phyloP scores from a whole-genome alignment of 1,140 invertebrate species.

The Ostrea edulis region DNA sequence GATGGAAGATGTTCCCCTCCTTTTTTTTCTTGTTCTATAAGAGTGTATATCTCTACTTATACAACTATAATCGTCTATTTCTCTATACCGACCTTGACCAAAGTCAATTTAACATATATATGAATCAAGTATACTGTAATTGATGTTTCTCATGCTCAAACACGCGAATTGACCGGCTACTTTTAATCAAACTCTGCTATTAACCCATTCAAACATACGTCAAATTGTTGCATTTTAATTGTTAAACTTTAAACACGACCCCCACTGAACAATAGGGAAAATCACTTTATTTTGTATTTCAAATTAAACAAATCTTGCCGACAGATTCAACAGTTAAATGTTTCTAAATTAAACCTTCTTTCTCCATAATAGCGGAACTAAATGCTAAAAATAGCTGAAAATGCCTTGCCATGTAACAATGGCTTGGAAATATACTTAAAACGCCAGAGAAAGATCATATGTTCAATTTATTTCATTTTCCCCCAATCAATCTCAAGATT shows the following conservation, averaged over 20 bases:
- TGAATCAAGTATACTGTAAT: not conserved
- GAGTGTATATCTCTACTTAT: too few relatives aligned
- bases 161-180: not conserved
- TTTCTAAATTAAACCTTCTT: not conserved
- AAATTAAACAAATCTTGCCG: not conserved
- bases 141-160: not conserved
- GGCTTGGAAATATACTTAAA: too few relatives aligned
- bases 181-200: not conserved
- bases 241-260: not conserved
- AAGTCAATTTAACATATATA: not conserved
- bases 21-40: too few relatives aligned
- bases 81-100: not conserved
- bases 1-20: too few relatives aligned
- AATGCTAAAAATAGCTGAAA: not conserved
- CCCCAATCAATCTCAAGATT: too few relatives aligned
- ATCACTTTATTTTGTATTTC: not conserved
- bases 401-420: not conserved
- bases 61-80: too few relatives aligned
- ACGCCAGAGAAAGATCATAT: too few relatives aligned
- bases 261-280: not conserved
- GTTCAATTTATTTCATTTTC: too few relatives aligned
- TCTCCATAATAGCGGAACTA: not conserved
- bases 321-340: not conserved
- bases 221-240: slow-evolving; percentile 26
- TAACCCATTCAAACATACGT: not conserved